Conservation (phyloP, 2,797 vertebrate genomes). For the Okamejei kenojei region DNA sequence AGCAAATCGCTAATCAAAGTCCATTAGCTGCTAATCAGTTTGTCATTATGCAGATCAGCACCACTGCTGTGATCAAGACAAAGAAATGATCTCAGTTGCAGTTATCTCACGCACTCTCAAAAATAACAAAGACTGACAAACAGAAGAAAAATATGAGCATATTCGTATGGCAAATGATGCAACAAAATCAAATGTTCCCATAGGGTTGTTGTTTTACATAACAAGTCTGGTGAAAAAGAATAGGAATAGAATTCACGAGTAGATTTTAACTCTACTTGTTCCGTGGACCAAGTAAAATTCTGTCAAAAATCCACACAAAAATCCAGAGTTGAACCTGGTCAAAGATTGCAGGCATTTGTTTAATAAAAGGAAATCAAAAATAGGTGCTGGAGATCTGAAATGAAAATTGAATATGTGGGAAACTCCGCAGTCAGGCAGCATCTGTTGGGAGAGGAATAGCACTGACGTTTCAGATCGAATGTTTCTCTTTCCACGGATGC, state of each 20-base stretch:
- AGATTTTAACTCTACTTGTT: background rate
- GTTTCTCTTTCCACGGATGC: too few species aligned
- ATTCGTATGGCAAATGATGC: background rate
- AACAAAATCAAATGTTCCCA: background rate
- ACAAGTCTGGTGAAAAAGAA: background rate
- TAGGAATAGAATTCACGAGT: background rate
- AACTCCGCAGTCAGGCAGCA: too few species aligned
- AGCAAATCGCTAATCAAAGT: constrained; percentile 21
- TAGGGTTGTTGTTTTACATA: background rate
- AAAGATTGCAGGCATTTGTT: too few species aligned
- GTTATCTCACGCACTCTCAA: background rate
- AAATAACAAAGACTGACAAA: background rate
- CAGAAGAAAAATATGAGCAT: background rate
- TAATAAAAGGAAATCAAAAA: too few species aligned
- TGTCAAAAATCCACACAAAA: too few species aligned
- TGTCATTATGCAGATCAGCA: constrained; percentile 31
- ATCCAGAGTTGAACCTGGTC: background rate
- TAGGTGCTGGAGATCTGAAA: too few species aligned
- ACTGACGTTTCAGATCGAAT: too few species aligned
- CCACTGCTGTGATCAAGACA: constrained; percentile 1
- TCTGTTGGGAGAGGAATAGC: too few species aligned
- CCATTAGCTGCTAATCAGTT: constrained; percentile 23
- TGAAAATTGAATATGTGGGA: too few species aligned
- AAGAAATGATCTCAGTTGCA: constrained; percentile 13
- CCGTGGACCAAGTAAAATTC: background rate